Evolutionary conservation across 2,888 invertebrate genomes (phyloP), one percentile per base, ranked within the genome.

Genomic region (Galeopsomyia nigrocyanea): DNA sequence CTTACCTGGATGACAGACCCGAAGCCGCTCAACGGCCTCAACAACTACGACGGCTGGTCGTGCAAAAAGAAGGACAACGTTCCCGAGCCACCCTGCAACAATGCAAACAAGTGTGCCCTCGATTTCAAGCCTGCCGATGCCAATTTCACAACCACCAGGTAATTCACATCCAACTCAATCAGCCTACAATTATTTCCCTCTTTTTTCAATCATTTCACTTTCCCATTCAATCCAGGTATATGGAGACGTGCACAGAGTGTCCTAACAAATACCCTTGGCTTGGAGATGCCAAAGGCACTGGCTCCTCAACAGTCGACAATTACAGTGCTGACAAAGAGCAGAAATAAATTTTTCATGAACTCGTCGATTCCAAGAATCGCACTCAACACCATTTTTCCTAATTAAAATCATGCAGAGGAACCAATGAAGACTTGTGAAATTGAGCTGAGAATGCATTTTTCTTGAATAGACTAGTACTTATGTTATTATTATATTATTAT

Each of bases 1-100:
- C 87, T 97, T 71, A 94, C 94, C 53, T 97, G 95, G 94, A 94
- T 96, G 86, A 95, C 95, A 0, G 95, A 96, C 80, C 96, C 96
- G 0, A 92, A 92, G 81, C 89, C 93, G 0, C 84, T 90, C 3
- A 92, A 91, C 77, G 87, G 91, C 13, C 86, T 96, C 49, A 88
- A 84, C 79, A 92, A 90, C 81, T 95, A 92, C 81, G 95, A 95
- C 71, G 89, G 94, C 0, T 96, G 95, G 96, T 90, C 90, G 60
- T 96, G 96, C 82, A 92, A 92, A 80, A 92, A 90, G 80, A 89
- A 88, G 78, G 91, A 93, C 60, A 90, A 90, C 76, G 84, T 92
- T 64, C 94, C 95, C 0, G 88, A 91, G 3, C 90, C 92, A 71
- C 92, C 94, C 0, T 97, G 96, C 87, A 93, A 92, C 79, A 89